Evolutionary conservation across 2,888 invertebrate genomes (phyloP).

Genomic region (Linnaemya tessellans): DNA sequence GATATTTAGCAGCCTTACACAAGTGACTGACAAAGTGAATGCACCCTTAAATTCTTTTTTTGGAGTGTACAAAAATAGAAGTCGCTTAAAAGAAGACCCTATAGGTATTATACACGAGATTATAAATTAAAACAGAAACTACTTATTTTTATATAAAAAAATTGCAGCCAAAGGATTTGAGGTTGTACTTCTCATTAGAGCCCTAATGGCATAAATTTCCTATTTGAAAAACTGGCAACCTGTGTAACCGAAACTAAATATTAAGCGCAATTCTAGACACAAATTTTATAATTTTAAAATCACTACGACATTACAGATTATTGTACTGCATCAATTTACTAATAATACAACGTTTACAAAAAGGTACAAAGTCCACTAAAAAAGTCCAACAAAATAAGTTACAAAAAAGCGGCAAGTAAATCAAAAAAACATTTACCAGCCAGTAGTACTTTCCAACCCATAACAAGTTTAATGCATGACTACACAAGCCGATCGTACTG

Average conservation of each 20-base stretch:
- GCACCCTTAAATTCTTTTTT: too few relatives aligned
- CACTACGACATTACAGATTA: conserved; percentile 13
- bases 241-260: not conserved
- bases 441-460: conserved; percentile 41
- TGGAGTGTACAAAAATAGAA: too few relatives aligned
- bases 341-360: not conserved
- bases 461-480: conserved; percentile 61
- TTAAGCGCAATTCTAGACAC: not conserved
- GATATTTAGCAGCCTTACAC: too few relatives aligned
- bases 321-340: conserved; percentile 13
- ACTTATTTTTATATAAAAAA: too few relatives aligned
- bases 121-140: too few relatives aligned
- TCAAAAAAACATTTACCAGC: conserved; percentile 38
- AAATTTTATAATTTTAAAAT: not conserved
- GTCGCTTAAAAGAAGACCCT: too few relatives aligned
- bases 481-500: conserved; percentile 46
- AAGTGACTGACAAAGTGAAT: too few relatives aligned
- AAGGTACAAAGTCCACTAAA: conserved; percentile 39
- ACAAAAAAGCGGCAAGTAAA: conserved; percentile 13
- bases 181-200: too few relatives aligned
- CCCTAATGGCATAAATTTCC: too few relatives aligned
- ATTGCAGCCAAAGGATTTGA: too few relatives aligned
- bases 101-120: too few relatives aligned
- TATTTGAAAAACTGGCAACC: too few relatives aligned
- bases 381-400: not conserved